Evolutionary conservation across 2,888 invertebrate genomes (phyloP).

Genomic region (Acleris sparsana): DNA sequence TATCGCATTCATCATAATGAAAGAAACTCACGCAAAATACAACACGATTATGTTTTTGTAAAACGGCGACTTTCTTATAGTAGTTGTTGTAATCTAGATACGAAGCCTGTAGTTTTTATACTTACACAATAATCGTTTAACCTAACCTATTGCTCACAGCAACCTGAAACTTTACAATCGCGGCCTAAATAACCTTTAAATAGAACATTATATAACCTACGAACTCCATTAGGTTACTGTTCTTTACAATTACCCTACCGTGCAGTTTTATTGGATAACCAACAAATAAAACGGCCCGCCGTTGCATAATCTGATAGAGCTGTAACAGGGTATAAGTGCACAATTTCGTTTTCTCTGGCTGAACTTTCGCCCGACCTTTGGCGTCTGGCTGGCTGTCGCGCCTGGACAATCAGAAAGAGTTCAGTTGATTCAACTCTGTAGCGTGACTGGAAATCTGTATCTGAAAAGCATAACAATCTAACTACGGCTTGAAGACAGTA

Average conservation of each 20-base stretch:
- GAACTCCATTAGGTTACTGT: constrained; percentile 33
- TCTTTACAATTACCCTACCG: constrained; percentile 31
- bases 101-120: background rate
- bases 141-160: constrained; percentile 11
- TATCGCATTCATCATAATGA: no score
- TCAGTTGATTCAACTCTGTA: background rate
- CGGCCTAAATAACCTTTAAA: constrained; percentile 24
- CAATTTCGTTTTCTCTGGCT: constrained; percentile 60
- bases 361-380: constrained; percentile 65
- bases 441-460: background rate
- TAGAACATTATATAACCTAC: constrained; percentile 23
- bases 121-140: background rate
- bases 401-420: constrained; percentile 21
- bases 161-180: constrained; percentile 15
- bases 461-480: no score
- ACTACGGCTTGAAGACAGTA: no score
- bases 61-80: no score
- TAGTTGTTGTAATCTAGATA: no score
- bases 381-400: constrained; percentile 54
- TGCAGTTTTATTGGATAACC: constrained; percentile 36
- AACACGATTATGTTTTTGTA: no score
- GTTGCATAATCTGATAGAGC: constrained; percentile 34
- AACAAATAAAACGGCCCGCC: constrained; percentile 29
- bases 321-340: constrained; percentile 39
- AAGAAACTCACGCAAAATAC: no score